Base-by-base conservation (phyloP, 2,797 vertebrate genomes). In the Cryptoprocta ferox region DNA sequence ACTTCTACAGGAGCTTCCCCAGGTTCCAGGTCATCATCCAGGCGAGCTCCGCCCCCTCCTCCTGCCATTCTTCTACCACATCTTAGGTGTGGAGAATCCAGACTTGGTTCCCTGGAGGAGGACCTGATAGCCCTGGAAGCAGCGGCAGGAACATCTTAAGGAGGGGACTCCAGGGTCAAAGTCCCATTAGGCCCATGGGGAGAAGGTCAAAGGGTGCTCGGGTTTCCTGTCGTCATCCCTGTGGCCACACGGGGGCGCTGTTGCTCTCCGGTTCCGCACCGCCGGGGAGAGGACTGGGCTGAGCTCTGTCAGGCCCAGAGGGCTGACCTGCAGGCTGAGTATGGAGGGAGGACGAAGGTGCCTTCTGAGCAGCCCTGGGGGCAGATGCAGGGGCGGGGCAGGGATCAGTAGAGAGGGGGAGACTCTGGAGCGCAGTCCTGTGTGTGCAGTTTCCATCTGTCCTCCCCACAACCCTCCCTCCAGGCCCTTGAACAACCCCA, bases 111-210 rank as follows among this genome's bases (percentile, higher is more conserved):
- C 12, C 11, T 42, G 37, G 21, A 39, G 37, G 70, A 73, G 5
- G 70, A 73, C 12, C 12, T 3, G 0, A 6, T 42, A 39, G 35
- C 70, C 6, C 70, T 73, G 12, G n/a, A 73, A 73, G 37, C 24
- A 73, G 6, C 1, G 28, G 37, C 70, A 73, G 12, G 2, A 73
- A 28, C 70, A 73, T 1, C 0, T 42, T n/a, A n/a, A n/a, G 12
- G 42, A 24, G 42, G 24, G 12, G 37, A 42, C 21, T 7, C 70
- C 12, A 14, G 24, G 24, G 37, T 15, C 70, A 42, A 28, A 6
- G 12, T 42, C 0, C 37, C 37, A 28, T 6, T 6, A 39, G 68
- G 1, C 0, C 1, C 56, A 19, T 59, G 21, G 56, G 21, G 56
- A 56, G 56, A 56, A 56, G 6, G 5, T 1, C 50, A 53, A 18